A percentile compares a stretch with the other conserved stretches of the same genome.
phyloP scores from a whole-genome alignment of 2,113 vertebrate genomes.

The Halichoerus grypus region DNA sequence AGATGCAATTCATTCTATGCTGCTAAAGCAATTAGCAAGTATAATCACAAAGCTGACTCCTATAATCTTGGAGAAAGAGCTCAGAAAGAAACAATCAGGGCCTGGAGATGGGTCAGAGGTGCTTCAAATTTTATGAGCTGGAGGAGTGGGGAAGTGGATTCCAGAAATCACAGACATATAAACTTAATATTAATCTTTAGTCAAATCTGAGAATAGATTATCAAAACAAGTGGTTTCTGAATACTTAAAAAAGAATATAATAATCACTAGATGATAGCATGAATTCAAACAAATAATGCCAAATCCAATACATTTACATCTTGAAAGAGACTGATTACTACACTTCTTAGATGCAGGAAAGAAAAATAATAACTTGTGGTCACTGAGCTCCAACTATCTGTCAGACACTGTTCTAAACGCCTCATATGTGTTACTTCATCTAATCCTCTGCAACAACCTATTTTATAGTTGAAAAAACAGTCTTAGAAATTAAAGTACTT shows the following conservation, averaged over 20 bases:
- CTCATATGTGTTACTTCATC: neutral
- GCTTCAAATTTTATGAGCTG: neutral
- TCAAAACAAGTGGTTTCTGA: slow-evolving; percentile 54
- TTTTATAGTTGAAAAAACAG: slow-evolving; percentile 11
- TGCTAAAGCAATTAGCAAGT: neutral
- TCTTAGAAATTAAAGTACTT: slow-evolving; percentile 33
- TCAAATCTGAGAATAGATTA: slow-evolving; percentile 13
- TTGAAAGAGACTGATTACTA: slow-evolving; percentile 4
- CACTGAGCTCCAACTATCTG: neutral
- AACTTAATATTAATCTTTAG: slow-evolving; percentile 21
- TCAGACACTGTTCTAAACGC: neutral
- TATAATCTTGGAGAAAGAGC: neutral
- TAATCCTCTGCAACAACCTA: slow-evolving; percentile 9
- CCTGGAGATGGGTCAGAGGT: neutral
- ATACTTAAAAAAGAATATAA: slow-evolving; percentile 3
- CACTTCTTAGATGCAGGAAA: slow-evolving; percentile 5
- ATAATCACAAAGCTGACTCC: neutral
- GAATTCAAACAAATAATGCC: slow-evolving; percentile 46
- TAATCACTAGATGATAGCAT: slow-evolving; percentile 31
- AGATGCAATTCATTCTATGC: neutral
- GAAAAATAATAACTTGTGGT: neutral
- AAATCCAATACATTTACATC: slow-evolving; percentile 21
- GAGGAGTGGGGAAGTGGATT: neutral
- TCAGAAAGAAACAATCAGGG: neutral
- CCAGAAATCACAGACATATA: slow-evolving; percentile 38